Base-by-base conservation (phyloP, 1,140 invertebrate genomes). In the Sesamia nonagrioides region DNA sequence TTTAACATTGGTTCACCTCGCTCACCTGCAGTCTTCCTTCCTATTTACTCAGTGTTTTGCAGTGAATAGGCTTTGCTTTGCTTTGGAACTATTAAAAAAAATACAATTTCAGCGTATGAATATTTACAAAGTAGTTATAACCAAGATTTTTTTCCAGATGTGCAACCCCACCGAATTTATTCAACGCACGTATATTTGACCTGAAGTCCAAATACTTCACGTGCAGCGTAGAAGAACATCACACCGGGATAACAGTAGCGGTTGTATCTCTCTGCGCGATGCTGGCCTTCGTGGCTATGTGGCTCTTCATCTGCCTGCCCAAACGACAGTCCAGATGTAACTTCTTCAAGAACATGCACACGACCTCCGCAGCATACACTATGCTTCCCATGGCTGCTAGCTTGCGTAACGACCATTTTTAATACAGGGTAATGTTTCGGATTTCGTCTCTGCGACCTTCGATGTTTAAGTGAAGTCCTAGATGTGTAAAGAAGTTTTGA, bases 121-220 rank as follows among this genome's bases (percentile, higher is more conserved):
- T 6, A 40, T 40, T 40, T 40, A 3, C 9, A 1, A 13, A 45
- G 13, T 54, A 61, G 0, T 21, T 15, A 15, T 33, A 52, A 52
- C 4, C 7, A 13, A 21, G 18, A 15, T 72, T 68, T 60, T 80
- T 93, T 27, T 89, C 54, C 91, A 95, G 94, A 82, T 95, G 94
- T 50, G 86, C 73, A 58, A 86, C 83, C 9, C 94, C 94, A 52
- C 81, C 80, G 40, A 52, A 81, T 0, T 56, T 93, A 0, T 88
- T 82, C 82, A 92, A 93, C 83, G 87, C 85, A 8, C 82, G 86
- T 21, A 82, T 94, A 78, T 92, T 92, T 75, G 90, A 92, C 0
- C 72, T 94, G 15, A 84, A 89, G 0, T 66, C 84, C n/a, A 89
- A 88, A 45, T 88, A 90, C 80, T 90, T 94, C 66, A 74, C 42